A percentile compares a stretch with the other conserved stretches of the same genome.
Evolutionary conservation across 1,140 invertebrate genomes (phyloP).

Genomic region (Marisa cornuarietis): DNA sequence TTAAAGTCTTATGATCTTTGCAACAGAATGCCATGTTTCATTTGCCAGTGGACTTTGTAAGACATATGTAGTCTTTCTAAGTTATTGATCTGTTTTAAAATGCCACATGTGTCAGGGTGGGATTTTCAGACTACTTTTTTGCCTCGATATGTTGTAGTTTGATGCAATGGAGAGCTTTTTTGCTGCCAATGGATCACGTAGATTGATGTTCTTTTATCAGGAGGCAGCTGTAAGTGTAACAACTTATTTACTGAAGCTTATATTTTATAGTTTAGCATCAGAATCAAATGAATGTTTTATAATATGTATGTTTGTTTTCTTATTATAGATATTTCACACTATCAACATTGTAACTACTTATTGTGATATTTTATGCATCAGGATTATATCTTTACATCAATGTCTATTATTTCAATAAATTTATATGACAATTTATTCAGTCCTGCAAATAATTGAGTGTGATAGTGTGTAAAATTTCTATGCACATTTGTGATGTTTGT

Average conservation of each 20-base stretch:
- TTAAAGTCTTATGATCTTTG: no score
- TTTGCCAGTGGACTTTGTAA: no score
- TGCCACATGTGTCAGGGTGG: no score
- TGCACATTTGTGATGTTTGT: background rate
- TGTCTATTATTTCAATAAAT: no score
- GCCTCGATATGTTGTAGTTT: constrained; percentile 52
- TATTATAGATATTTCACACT: background rate
- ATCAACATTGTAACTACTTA: background rate
- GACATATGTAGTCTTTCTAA: no score
- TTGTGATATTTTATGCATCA: background rate
- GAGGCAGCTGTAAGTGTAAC: constrained; percentile 74
- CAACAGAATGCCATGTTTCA: no score
- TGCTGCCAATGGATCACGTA: constrained; percentile 84
- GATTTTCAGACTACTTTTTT: background rate
- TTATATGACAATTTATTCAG: no score
- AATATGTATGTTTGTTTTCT: constrained; percentile 1
- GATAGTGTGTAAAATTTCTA: no score
- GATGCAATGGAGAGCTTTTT: constrained; percentile 81
- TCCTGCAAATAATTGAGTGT: no score
- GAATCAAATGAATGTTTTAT: constrained; percentile 1
- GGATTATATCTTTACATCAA: background rate
- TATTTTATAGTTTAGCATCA: constrained; percentile 10
- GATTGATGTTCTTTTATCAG: constrained; percentile 92
- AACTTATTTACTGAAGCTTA: background rate
- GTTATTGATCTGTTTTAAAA: no score